These are phyloP conservation scores for Salticus scenicus DNA, from an alignment of 2,888 invertebrate genomes.

Conservation along the genomic window DNA sequence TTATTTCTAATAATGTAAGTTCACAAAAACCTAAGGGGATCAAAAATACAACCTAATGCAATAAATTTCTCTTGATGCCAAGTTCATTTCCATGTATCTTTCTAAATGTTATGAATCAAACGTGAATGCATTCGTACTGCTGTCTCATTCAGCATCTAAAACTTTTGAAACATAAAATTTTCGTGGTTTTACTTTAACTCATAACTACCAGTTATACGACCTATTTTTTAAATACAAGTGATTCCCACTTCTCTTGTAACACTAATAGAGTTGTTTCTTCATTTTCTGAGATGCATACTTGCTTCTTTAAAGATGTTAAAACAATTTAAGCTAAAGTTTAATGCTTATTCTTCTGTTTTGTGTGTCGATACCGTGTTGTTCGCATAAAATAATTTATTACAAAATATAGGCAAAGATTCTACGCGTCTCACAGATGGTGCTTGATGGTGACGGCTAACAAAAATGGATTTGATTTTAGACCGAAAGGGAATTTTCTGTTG, in stretches of 20 bases:
- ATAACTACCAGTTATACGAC: too few species aligned
- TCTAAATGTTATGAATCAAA: not conserved
- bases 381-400: not conserved
- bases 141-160: not conserved
- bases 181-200: not conserved
- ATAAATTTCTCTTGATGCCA: not conserved
- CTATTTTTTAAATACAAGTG: not conserved
- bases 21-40: constrained; percentile 5
- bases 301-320: not conserved
- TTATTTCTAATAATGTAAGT: constrained; percentile 14
- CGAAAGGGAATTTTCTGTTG: too few species aligned
- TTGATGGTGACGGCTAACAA: not conserved
- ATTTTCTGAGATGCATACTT: not conserved
- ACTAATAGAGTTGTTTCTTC: not conserved
- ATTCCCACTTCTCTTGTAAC: not conserved
- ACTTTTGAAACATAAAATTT: not conserved
- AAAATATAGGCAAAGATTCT: not conserved
- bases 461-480: not conserved
- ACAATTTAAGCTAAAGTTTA: not conserved
- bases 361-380: not conserved
- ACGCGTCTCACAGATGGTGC: not conserved
- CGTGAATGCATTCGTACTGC: not conserved
- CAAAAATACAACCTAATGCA: constrained; percentile 13
- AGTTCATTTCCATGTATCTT: not conserved
- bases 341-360: not conserved